Conservation (phyloP, 2,113 vertebrate genomes). For the Tenebrosternarchus preto region DNA sequence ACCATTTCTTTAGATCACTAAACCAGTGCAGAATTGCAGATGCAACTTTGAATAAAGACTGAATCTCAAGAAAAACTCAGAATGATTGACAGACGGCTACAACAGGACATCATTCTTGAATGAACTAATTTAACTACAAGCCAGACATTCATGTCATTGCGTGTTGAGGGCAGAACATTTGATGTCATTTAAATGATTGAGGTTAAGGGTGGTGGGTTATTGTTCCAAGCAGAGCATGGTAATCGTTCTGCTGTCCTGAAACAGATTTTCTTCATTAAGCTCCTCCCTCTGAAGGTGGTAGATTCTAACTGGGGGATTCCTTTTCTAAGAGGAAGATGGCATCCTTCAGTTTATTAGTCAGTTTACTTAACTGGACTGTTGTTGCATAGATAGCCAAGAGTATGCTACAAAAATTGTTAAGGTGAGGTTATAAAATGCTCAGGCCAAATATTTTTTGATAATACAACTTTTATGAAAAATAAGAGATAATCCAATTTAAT, state of each 20-base stretch:
- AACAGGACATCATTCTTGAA: conserved; percentile 33
- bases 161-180: conserved; percentile 42
- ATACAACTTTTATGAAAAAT: conserved; percentile 32
- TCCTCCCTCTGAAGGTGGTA: conserved; percentile 62
- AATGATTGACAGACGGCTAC: conserved; percentile 31
- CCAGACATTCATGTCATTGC: conserved; percentile 36
- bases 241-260: conserved; percentile 62
- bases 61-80: conserved; percentile 20
- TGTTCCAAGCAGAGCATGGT: conserved; percentile 49
- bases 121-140: conserved; percentile 34
- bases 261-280: conserved; percentile 71
- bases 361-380: conserved; percentile 43
- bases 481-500: conserved; percentile 22
- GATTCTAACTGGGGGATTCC: conserved; percentile 59
- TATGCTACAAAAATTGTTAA: conserved; percentile 10
- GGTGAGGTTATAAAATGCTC: conserved; percentile 21
- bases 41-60: conserved; percentile 18
- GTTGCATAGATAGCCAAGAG: conserved; percentile 11
- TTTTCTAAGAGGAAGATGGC: conserved; percentile 61
- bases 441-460: conserved; percentile 18
- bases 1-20: conserved; percentile 36
- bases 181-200: conserved; percentile 39
- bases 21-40: conserved; percentile 11
- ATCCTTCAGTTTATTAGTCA: conserved; percentile 54
- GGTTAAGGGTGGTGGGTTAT: conserved; percentile 24